Evolutionary conservation across 2,888 invertebrate species (phyloP), one percentile per base, ranked within the genome.

Genomic region (Eupithecia dodoneata): DNA sequence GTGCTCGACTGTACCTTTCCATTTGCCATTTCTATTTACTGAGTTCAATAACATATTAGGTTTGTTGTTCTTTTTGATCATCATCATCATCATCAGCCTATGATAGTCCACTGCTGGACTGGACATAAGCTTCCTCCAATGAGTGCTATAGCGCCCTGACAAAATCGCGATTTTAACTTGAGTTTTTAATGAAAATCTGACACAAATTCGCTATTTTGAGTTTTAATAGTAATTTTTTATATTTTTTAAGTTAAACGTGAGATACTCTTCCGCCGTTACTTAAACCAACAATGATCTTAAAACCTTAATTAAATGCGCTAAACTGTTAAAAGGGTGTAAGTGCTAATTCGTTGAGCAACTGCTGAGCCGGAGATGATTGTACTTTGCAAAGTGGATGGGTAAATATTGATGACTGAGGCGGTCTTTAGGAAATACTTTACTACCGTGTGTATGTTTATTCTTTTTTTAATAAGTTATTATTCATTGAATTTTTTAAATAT

Each of bases 251-350:
- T n/a, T 18, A 9, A 55, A n/a, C 9, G n/a, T 55, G 18, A 55
- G 9, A 30, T 30, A 63, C 63, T 30, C 1, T 10, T 12, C 63
- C 30, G 30, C 30, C 2, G 10, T 30, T 63, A 12, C 63, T 63
- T 63, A 63, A 12, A 63, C 30, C 18, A 63, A 63, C 65, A 66
- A 66, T 42, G 15, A 15, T 66, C 42, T 42, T 66, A 15, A 66
- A 66, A 66, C 66, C 41, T 42, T 42, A 42, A 66, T 66, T 41
- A 7, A 3, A 7, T 42, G 7, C 78, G 65, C 71, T 75, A 74
- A 76, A 45, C 76, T 74, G 80, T 76, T 79, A 80, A 80, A 81
- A 81, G 77, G 78, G 77, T 79, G 52, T 42, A 75, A 76, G 77
- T 77, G 81, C 59, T 80, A 80, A 80, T 63, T 70, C 59, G 71